Base-by-base conservation (phyloP, 2,888 invertebrate species). In the Carcina quercana region DNA sequence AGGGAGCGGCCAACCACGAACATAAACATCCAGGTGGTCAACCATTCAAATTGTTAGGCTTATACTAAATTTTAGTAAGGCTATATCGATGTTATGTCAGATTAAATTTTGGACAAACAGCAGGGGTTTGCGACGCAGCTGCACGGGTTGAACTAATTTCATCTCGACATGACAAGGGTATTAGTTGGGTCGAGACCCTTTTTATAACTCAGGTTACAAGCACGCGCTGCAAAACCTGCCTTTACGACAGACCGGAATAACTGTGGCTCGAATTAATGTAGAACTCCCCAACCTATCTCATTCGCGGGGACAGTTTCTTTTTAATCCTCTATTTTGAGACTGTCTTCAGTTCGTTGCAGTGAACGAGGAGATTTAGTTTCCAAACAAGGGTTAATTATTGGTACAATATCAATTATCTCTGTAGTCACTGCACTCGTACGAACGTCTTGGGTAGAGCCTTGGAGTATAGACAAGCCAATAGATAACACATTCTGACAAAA, bases 91-190 rank as follows among this genome's bases (percentile, higher is more conserved):
- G 51, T 62, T 59, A 61, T 55, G 63, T 62, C 60, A 67, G 63
- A 69, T 74, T 68, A 73, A 71, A 78, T 73, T 74, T 67, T 62
- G 57, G 55, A 68, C 67, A 73, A 71, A 70, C 71, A 67, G 62
- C 48, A 42, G 42, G 59, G 61, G 63, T 61, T 17, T 60, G 49
- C 48, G 69, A 47, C 75, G 65, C 80, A 79, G 80, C 78, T 79
- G 80, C 71, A 73, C 49, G 61, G 66, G 60, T 74, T 67, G 59
- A 73, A 78, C 76, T 79, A 79, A 79, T 80, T 80, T 80, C 74
- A 78, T 73, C 73, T 69, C 67, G 57, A 73, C 80, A 76, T 79
- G 80, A 79, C 79, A 79, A 71, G 80, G 79, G 79, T 78, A 79
- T 80, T 79, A 79, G 80, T 70, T 72, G 78, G 75, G 76, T 72